A percentile compares a stretch with the other conserved stretches of the same genome.
phyloP scores from a whole-genome alignment of 2,888 invertebrate species.

The Antheraea yamamai region DNA sequence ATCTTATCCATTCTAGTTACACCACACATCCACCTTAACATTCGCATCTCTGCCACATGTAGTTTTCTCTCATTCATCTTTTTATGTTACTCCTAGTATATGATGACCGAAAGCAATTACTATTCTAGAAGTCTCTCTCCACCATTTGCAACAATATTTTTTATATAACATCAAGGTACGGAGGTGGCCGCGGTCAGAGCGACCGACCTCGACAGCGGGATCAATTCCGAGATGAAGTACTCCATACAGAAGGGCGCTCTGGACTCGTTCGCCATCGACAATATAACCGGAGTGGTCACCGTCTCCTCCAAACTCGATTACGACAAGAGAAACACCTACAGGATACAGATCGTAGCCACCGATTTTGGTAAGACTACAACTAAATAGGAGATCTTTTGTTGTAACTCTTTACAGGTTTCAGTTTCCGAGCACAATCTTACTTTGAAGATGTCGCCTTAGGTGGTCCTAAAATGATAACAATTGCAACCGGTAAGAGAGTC shows the following conservation, averaged over 20 bases:
- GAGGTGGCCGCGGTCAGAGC: slow-evolving; percentile 89
- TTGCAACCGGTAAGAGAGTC: too few species aligned
- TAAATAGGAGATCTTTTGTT: not conserved
- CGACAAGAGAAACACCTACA: slow-evolving; percentile 89
- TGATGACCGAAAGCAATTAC: too few species aligned
- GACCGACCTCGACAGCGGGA: slow-evolving; percentile 92
- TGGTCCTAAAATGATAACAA: too few species aligned
- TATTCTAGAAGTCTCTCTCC: not conserved
- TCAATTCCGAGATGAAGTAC: slow-evolving; percentile 91
- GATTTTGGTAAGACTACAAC: slow-evolving; percentile 83
- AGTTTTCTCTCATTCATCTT: too few species aligned
- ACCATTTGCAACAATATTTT: not conserved
- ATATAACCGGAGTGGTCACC: slow-evolving; percentile 87
- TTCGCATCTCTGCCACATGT: too few species aligned
- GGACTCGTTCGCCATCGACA: slow-evolving; percentile 92
- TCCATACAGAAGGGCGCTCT: slow-evolving; percentile 92
- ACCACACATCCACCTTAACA: too few species aligned
- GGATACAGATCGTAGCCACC: slow-evolving; percentile 90
- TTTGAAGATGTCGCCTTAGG: too few species aligned
- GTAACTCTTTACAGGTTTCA: too few species aligned
- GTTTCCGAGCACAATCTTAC: too few species aligned
- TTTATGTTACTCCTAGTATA: too few species aligned
- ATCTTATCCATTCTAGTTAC: too few species aligned
- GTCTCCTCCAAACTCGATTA: slow-evolving; percentile 91
- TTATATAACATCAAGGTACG: slow-evolving; percentile 78